These are phyloP conservation scores for Hyposoter dolosus DNA, from an alignment of 2,888 invertebrate species.

Conservation along the genomic window DNA sequence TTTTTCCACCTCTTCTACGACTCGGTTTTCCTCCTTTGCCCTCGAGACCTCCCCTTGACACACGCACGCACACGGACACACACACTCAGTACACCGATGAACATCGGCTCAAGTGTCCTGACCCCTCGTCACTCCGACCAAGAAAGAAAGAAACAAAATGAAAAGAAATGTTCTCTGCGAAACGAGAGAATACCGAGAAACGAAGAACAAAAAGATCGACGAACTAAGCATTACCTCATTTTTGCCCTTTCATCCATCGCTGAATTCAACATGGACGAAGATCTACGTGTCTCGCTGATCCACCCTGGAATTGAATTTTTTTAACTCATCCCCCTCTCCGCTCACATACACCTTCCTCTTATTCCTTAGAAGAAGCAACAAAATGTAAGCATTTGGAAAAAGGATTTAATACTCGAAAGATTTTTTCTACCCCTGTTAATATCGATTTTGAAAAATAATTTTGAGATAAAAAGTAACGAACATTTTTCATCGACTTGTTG, in stretches of 20 bases:
- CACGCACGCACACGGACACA: background rate
- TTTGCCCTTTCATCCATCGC: conserved; percentile 11
- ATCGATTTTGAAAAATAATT: background rate
- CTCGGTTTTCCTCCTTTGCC: conserved; percentile 20
- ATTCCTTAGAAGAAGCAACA: background rate
- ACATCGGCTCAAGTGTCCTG: conserved; percentile 59
- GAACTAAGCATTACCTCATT: background rate
- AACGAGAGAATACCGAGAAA: conserved; percentile 16
- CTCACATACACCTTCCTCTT: background rate
- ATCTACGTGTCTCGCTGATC: conserved; percentile 16
- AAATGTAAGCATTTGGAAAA: background rate
- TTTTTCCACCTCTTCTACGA: conserved; percentile 16
- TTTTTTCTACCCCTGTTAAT: background rate
- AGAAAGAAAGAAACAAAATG: conserved; percentile 23
- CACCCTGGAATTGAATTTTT: conserved; percentile 12
- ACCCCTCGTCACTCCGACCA: conserved; percentile 46
- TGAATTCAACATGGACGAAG: conserved; percentile 9
- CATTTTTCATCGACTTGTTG: background rate
- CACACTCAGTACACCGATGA: conserved; percentile 18
- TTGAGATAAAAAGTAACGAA: background rate
- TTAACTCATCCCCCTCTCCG: background rate
- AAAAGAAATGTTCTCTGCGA: conserved; percentile 34
- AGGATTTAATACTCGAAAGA: background rate
- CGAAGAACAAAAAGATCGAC: background rate
- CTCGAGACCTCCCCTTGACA: conserved; percentile 12